Conservation (phyloP, 2,797 vertebrate species). For the Eospalax fontanierii region DNA sequence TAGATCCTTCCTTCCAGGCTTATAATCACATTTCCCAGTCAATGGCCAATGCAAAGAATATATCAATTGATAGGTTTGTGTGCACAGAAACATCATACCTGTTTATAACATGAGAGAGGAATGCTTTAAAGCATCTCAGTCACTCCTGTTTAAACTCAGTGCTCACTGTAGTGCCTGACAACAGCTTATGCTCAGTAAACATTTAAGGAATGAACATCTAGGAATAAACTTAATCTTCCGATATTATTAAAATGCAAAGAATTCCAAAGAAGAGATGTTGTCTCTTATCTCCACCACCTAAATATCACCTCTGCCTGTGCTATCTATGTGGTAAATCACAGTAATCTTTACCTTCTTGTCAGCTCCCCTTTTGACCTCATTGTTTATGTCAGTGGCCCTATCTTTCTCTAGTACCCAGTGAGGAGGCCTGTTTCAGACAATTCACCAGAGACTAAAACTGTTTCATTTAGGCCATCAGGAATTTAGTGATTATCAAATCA, state of each 20-base stretch:
- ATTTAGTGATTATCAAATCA: background rate
- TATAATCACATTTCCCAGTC: background rate
- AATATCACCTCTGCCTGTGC: background rate
- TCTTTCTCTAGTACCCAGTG: background rate
- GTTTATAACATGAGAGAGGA: background rate
- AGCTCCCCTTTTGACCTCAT: constrained; percentile 31
- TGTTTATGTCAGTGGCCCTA: background rate
- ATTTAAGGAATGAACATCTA: constrained; percentile 8
- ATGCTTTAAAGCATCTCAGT: background rate
- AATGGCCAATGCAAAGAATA: background rate
- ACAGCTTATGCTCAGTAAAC: background rate
- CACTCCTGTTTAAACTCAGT: background rate
- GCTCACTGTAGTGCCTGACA: background rate
- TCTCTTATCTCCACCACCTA: constrained; percentile 17
- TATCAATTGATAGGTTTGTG: background rate
- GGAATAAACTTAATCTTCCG: constrained; percentile 27
- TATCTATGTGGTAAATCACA: constrained; percentile 20
- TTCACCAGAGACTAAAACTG: background rate
- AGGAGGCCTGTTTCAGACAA: background rate
- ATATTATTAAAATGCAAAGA: constrained; percentile 3
- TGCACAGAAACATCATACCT: background rate
- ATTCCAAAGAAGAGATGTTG: constrained; percentile 5
- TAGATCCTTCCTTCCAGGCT: background rate
- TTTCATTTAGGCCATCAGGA: background rate
- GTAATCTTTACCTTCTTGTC: constrained; percentile 21